These are phyloP conservation scores for Camelus bactrianus DNA, from an alignment of 2,113 vertebrate genomes.

Conservation along the genomic window DNA sequence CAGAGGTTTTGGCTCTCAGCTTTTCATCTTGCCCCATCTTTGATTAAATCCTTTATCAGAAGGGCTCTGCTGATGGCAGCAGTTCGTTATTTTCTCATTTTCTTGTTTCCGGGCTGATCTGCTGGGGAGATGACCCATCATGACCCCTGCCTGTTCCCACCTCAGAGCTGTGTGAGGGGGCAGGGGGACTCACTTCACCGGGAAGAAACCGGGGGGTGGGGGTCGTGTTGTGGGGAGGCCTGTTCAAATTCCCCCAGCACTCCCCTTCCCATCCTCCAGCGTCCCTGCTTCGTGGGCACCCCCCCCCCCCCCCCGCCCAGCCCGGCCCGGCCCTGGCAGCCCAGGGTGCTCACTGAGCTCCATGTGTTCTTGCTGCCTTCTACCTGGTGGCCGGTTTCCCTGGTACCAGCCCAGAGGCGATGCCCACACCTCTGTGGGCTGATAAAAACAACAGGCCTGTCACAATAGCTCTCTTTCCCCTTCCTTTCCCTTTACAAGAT, in stretches of 20 bases:
- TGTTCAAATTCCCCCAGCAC: neutral
- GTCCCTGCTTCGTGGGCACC: neutral
- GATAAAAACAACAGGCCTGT: neutral
- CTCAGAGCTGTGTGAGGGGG: neutral
- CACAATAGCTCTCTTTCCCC: accelerated
- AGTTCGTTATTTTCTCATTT: conserved; percentile 50
- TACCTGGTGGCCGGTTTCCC: accelerated
- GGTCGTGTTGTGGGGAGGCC: neutral
- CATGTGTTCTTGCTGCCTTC: neutral
- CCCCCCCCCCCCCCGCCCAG: too few relatives aligned
- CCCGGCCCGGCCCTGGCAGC: neutral
- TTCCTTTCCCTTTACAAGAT: neutral
- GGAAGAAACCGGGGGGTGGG: too few relatives aligned
- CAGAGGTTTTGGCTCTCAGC: neutral
- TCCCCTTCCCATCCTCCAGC: neutral
- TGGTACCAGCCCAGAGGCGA: neutral
- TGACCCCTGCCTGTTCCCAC: neutral
- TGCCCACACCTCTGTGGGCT: accelerated
- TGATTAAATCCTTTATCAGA: conserved; percentile 60
- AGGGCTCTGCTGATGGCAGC: conserved; percentile 8
- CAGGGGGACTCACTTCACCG: neutral
- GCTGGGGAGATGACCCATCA: neutral
- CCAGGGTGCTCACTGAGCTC: neutral
- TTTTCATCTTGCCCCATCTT: neutral
- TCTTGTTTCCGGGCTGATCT: conserved; percentile 52